Base-by-base conservation (phyloP, 2,113 vertebrate genomes). In the Turdus rufiventris region DNA sequence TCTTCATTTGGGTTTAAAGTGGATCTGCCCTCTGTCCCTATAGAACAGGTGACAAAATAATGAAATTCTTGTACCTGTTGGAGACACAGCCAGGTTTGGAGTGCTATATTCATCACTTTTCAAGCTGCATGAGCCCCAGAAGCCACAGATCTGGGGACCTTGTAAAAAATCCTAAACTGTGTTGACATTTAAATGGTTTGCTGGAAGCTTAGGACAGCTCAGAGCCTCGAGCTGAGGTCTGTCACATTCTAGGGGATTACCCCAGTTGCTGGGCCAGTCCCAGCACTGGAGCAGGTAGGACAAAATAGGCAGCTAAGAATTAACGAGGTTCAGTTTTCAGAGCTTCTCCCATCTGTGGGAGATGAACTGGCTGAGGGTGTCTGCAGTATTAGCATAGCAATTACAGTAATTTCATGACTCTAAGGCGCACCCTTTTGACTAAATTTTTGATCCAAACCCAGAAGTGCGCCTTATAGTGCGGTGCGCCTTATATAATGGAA, bases 191-290 rank as follows among this genome's bases (percentile, higher is more conserved):
- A 29, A 75, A 15, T 25, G 56, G 7, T 40, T 83, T 72, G 34
- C 31, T 47, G 34, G 8, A 63, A 88, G 40, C 28, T 75, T 2
- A 38, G 75, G 51, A 20, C 19, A 31, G 73, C 34, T 71, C 25
- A 50, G 24, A 54, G 47, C 38, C 83, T 58, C 12, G 43, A 65
- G 45, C 45, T 89, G 77, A 40, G 51, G 14, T 60, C 4, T 71
- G 8, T 43, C 34, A 3, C 3, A 0, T 72, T 20, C n/a, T 12
- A 4, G 16, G 14, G 42, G 61, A 23, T 67, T 23, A n/a, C 5
- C 38, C 26, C 36, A 15, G 26, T 63, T 36, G 14, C 36, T 18
- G 82, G 3, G 7, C 21, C 61, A 19, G 48, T 56, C 47, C 65
- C 85, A 43, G n/a, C 12, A 3, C 15, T 1, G 15, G 51, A 54